phyloP scores from a whole-genome alignment of 2,113 vertebrate genomes.

The Percina caprodes region DNA sequence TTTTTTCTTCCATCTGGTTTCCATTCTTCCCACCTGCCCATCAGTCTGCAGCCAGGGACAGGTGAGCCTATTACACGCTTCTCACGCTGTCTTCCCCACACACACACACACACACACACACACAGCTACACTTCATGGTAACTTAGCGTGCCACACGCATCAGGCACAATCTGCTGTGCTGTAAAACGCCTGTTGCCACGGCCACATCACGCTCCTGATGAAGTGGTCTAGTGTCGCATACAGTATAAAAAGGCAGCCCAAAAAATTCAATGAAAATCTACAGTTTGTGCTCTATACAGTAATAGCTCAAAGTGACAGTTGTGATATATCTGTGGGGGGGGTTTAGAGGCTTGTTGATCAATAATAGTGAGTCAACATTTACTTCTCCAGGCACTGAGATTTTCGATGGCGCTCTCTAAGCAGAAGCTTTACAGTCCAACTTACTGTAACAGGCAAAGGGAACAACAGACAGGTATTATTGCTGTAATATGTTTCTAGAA shows the following conservation, averaged over 20 bases:
- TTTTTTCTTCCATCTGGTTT: slow-evolving; percentile 66
- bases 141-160: slow-evolving; percentile 65
- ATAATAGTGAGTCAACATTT: neutral
- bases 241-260: slow-evolving; percentile 24
- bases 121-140: slow-evolving; percentile 62
- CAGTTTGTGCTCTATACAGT: neutral
- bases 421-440: neutral
- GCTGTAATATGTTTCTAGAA: neutral
- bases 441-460: neutral
- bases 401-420: no score
- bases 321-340: neutral
- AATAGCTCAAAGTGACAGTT: neutral
- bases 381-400: no score
- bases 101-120: slow-evolving; percentile 8
- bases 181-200: slow-evolving; percentile 73
- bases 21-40: slow-evolving; percentile 76
- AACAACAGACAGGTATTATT: neutral
- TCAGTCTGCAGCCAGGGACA: slow-evolving; percentile 71
- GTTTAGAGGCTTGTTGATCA: slow-evolving; percentile 5
- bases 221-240: slow-evolving; percentile 66
- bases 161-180: slow-evolving; percentile 60
- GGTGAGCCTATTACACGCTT: slow-evolving; percentile 77
- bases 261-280: slow-evolving; percentile 6
- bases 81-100: slow-evolving; percentile 57
- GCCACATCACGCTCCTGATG: slow-evolving; percentile 67